Base-by-base conservation (phyloP, 2,888 invertebrate genomes). In the Hydrotaea diabolus region DNA sequence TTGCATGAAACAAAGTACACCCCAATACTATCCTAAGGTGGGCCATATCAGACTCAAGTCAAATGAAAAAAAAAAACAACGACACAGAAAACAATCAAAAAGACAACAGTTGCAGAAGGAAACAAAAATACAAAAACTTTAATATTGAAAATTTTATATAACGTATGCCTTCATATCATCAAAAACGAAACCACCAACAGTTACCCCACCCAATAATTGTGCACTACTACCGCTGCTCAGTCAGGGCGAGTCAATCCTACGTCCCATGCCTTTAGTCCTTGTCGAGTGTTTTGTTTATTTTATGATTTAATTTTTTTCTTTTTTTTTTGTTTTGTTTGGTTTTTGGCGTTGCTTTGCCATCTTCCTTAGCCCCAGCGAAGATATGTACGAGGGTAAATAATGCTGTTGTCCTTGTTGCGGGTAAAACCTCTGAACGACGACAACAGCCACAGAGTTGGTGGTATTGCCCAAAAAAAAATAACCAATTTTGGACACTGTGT, bases 371-470 rank as follows among this genome's bases (percentile, higher is more conserved):
- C 13, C 43, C 15, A 15, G 43, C 5, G 49, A 49, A n/a, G 49
- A 49, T 49, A 49, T 64, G 43, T 66, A 46, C 23, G n/a, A 69
- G 19, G 43, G 21, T 69, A 59, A 36, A 73, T 59, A 73, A 21
- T 19, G 73, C 39, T 57, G 57, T 57, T 73, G 73, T 73, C 73
- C 73, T 73, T 73, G 73, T 73, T 73, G 73, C 43, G 57, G 73
- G 15, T 73, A 71, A 23, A 3, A 53, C 53, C 53, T 7, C 53
- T 17, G 15, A 62, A 62, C 71, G 49, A 55, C 71, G 49, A 23
- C 46, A 23, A 8, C 49, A 69, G 15, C 19, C 21, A 21, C 19
- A 55, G 39, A 39, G 13, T n/a, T n/a, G n/a, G 11, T 39, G 39
- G 21, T 21, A 21, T 21, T 31, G n/a, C 36, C 43, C 11, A 69